Evolutionary conservation across 2,797 vertebrate genomes (phyloP), one percentile per base, ranked within the genome.

Genomic region (Danio kyathit): DNA sequence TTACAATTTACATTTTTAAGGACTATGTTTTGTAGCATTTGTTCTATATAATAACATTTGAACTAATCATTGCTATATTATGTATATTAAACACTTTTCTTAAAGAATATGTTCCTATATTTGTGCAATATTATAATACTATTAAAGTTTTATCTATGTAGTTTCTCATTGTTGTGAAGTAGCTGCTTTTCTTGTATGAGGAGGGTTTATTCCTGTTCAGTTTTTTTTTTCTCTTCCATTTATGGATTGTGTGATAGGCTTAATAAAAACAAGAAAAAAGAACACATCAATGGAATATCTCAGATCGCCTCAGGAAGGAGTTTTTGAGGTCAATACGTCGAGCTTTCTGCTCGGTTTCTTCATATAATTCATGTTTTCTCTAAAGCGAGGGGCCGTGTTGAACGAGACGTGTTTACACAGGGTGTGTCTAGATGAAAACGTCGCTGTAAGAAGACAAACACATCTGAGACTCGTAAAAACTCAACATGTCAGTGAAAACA

Each of bases 401-500:
- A 56, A 65, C 14, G 13, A 76, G 63, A 66, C 51, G 5, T 59
- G 71, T 59, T 73, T 73, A 59, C 71, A 21, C 40, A 56, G 49
- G 74, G 61, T 77, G 75, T 57, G 51, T 67, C 63, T 48, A 38
- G 19, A 41, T 56, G 17, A 76, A 65, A 54, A 17, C 52, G 29
- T 48, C 10, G 19, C 41, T 46, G 10, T 77, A 46, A 57, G 46
- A 17, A 63, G 41, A 67, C 51, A 57, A 66, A 57, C 7, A 12
- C 51, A 57, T 54, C 40, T 14, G 75, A 77, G 63, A 67, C 63
- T 29, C 41, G 16, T 38, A 74, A 61, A 75, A 41, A 29, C 69
- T 56, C 38, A 56, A 71, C 75, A 57, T 60, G 41, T 61, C 56
- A 19, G 48, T 67, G 75, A 67, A 77, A 57, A 77, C 41, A 67